phyloP scores from a whole-genome alignment of 2,113 vertebrate species.

The Diglossa brunneiventris region DNA sequence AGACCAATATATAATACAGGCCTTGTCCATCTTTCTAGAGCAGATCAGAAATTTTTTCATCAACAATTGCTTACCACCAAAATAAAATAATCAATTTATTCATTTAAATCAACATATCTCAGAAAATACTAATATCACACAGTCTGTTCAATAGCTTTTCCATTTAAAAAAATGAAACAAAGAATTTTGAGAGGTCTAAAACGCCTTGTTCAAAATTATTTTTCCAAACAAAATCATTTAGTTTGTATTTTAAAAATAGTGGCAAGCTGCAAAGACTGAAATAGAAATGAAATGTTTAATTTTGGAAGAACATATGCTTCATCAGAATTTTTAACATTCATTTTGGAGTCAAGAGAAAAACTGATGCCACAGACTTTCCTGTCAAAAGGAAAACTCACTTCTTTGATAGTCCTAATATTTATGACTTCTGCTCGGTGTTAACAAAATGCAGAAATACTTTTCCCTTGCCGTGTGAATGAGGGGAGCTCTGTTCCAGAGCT shows the following conservation, averaged over 20 bases:
- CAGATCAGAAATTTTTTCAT: neutral
- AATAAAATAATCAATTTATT: neutral
- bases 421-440: neutral
- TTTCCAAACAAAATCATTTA: neutral
- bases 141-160: neutral
- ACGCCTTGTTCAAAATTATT: neutral
- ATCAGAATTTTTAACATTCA: slow-evolving; percentile 15
- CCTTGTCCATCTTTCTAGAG: neutral
- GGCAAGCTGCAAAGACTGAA: slow-evolving; percentile 44
- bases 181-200: neutral
- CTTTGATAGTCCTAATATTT: slow-evolving; percentile 18
- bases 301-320: slow-evolving; percentile 54
- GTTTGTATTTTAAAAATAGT: slow-evolving; percentile 16
- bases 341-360: neutral
- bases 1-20: neutral
- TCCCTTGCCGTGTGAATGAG: neutral
- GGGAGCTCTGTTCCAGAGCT: neutral
- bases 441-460: neutral
- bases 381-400: neutral
- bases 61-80: neutral
- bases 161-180: neutral
- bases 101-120: neutral
- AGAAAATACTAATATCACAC: neutral
- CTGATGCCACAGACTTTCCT: neutral
- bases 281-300: slow-evolving; percentile 58